These are phyloP conservation scores for Phataginus tricuspis DNA, from an alignment of 2,797 vertebrate species.

Conservation along the genomic window DNA sequence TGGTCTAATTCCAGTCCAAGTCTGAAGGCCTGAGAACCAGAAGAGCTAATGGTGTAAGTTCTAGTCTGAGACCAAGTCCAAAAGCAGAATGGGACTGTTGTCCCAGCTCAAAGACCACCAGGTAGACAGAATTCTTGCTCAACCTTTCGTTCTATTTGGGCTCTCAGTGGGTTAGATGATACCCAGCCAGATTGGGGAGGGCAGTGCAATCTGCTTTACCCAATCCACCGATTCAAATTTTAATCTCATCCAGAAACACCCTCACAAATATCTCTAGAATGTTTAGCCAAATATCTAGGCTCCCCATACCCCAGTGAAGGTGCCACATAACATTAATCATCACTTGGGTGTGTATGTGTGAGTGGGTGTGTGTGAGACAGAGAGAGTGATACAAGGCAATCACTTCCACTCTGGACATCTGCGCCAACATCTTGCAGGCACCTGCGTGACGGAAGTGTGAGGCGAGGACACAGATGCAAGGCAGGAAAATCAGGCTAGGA, in stretches of 20 bases:
- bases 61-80: neutral
- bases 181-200: neutral
- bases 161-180: neutral
- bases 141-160: neutral
- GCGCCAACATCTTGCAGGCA: neutral
- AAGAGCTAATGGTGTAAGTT: neutral
- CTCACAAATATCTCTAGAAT: neutral
- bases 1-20: neutral
- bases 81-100: neutral
- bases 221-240: neutral
- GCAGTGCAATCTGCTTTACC: neutral
- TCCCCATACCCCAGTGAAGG: neutral
- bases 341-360: neutral
- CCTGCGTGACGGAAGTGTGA: neutral
- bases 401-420: neutral
- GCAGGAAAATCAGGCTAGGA: neutral
- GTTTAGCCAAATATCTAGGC: neutral
- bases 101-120: neutral
- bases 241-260: neutral
- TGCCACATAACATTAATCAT: neutral
- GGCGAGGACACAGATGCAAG: neutral
- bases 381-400: neutral
- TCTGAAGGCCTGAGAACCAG: neutral
- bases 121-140: neutral
- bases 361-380: neutral